phyloP scores from a whole-genome alignment of 2,888 invertebrate species.

The Nyleta sp. region DNA sequence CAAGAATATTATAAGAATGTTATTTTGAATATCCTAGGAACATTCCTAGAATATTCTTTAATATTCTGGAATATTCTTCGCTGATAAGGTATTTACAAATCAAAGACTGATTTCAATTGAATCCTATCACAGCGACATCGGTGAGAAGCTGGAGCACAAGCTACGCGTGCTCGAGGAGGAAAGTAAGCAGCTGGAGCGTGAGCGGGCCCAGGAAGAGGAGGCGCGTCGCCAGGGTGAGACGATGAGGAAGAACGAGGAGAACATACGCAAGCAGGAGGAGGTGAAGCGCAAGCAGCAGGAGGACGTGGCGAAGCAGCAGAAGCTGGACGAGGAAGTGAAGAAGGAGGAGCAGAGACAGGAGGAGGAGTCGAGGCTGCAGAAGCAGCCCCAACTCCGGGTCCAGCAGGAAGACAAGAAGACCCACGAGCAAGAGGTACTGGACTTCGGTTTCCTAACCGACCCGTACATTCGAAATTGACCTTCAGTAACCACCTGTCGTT shows the following conservation, averaged over 20 bases:
- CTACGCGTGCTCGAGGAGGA: constrained; percentile 83
- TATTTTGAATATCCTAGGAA: too few species aligned
- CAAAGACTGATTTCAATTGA: too few species aligned
- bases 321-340: constrained; percentile 67
- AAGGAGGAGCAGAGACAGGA: constrained; percentile 72
- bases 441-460: neutral
- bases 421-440: constrained; percentile 87
- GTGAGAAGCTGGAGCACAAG: constrained; percentile 85
- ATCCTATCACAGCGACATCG: constrained; percentile 80
- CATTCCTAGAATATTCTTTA: too few species aligned
- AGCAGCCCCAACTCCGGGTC: constrained; percentile 72
- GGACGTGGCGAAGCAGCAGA: constrained; percentile 69
- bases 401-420: constrained; percentile 85
- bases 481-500: neutral
- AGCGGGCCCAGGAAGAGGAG: constrained; percentile 78
- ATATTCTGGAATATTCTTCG: too few species aligned
- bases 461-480: neutral
- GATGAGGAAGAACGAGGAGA: constrained; percentile 79
- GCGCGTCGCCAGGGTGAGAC: constrained; percentile 76
- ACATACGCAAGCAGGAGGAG: constrained; percentile 76
- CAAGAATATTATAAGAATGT: too few species aligned
- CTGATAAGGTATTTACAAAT: too few species aligned
- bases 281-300: constrained; percentile 75
- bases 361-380: constrained; percentile 72
- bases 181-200: constrained; percentile 82